Conservation (phyloP, 1,140 invertebrate species). For the Lucilia cuprina region DNA sequence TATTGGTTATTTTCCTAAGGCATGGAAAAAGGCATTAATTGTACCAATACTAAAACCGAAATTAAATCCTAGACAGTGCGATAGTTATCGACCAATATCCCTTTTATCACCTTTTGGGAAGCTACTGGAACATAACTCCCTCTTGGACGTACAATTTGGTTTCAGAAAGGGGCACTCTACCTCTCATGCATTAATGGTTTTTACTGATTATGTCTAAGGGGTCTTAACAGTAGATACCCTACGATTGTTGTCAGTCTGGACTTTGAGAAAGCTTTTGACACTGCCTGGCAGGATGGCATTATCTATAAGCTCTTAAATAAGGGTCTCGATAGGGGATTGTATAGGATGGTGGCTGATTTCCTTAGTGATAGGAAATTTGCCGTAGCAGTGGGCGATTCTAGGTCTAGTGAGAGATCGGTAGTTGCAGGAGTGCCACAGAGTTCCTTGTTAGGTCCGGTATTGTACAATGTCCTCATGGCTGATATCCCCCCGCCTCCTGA, state of each 20-base stretch:
- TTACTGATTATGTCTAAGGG: not conserved
- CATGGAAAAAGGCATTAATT: no score
- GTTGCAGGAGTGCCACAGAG: not conserved
- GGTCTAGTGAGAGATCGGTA: no score
- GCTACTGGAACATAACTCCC: no score
- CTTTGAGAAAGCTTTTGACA: not conserved
- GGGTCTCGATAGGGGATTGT: not conserved
- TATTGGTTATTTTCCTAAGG: no score
- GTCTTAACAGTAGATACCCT: not conserved
- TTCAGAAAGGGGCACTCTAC: not conserved
- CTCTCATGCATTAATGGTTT: not conserved
- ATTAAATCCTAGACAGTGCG: no score
- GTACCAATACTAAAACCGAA: no score
- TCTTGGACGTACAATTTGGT: not conserved
- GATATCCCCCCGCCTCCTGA: not conserved
- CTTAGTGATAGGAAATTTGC: not conserved
- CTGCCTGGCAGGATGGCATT: no score
- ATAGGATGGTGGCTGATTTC: not conserved
- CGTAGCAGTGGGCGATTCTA: no score
- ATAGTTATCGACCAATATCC: not conserved
- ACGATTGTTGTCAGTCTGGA: not conserved
- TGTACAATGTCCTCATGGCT: no score
- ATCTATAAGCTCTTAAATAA: no score
- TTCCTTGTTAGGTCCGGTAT: not conserved
- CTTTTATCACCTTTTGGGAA: no score